Conservation (phyloP, 2,113 vertebrate species). For the Psammodynastes pulverulentus region DNA sequence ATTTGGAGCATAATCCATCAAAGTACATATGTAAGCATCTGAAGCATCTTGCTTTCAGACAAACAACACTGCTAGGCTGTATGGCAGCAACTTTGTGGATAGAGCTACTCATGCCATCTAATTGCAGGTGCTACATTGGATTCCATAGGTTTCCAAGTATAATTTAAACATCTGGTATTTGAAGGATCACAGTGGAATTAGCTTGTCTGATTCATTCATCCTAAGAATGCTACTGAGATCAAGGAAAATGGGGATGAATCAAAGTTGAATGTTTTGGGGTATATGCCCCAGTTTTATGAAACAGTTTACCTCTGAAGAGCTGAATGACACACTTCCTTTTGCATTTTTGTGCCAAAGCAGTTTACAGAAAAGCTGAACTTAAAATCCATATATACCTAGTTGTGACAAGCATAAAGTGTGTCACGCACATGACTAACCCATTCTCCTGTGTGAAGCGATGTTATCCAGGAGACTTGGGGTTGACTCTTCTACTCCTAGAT, state of each 20-base stretch:
- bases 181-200: not conserved
- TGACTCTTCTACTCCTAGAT: too few relatives aligned
- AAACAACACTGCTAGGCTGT: not conserved
- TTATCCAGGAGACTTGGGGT: too few relatives aligned
- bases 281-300: not conserved
- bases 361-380: not conserved
- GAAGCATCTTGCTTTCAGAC: constrained; percentile 1
- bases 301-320: not conserved
- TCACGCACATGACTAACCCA: not conserved
- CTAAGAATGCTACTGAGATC: not conserved
- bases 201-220: not conserved
- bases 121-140: not conserved
- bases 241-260: not conserved
- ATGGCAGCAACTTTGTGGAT: not conserved
- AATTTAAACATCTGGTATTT: not conserved
- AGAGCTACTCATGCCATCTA: not conserved
- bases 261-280: not conserved
- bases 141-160: not conserved
- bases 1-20: not conserved
- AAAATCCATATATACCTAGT: not conserved
- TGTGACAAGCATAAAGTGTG: not conserved
- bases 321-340: not conserved
- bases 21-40: constrained; percentile 15
- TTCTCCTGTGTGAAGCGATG: too few relatives aligned
- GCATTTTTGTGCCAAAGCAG: not conserved